Conservation (phyloP, 2,113 vertebrate species). For the Haemorhous mexicanus region DNA sequence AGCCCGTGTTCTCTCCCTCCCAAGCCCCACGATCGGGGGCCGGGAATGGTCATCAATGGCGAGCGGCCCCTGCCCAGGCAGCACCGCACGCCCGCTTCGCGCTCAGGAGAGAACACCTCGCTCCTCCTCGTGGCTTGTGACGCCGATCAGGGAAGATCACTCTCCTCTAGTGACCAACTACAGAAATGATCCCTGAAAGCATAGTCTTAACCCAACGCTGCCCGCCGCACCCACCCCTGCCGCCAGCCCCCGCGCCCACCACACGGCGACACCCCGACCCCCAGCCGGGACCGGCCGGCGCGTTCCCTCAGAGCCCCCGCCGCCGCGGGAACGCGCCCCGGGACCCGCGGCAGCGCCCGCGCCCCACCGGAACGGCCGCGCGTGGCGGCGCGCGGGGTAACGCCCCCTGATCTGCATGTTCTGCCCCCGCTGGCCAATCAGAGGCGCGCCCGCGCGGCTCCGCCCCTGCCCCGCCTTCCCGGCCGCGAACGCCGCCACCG, state of each 20-base stretch:
- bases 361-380: too few relatives aligned
- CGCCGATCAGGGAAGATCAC: background rate
- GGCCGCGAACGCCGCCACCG: too few relatives aligned
- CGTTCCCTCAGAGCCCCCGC: too few relatives aligned
- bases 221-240: too few relatives aligned
- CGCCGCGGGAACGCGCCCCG: too few relatives aligned
- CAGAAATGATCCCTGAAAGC: background rate
- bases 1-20: background rate
- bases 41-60: background rate
- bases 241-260: too few relatives aligned
- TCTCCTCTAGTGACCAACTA: background rate
- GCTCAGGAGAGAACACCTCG: background rate
- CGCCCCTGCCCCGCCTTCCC: too few relatives aligned
- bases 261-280: too few relatives aligned
- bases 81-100: background rate
- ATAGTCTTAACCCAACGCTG: background rate
- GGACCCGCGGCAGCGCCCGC: background rate
- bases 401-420: background rate
- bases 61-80: background rate
- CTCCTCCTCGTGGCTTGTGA: background rate
- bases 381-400: too few relatives aligned
- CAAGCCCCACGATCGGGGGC: rapidly evolving
- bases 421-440: too few relatives aligned
- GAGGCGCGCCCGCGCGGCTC: too few relatives aligned
- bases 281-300: too few relatives aligned